Conservation (phyloP, 2,888 invertebrate species). For the Thecocarcelia acutangulata region DNA sequence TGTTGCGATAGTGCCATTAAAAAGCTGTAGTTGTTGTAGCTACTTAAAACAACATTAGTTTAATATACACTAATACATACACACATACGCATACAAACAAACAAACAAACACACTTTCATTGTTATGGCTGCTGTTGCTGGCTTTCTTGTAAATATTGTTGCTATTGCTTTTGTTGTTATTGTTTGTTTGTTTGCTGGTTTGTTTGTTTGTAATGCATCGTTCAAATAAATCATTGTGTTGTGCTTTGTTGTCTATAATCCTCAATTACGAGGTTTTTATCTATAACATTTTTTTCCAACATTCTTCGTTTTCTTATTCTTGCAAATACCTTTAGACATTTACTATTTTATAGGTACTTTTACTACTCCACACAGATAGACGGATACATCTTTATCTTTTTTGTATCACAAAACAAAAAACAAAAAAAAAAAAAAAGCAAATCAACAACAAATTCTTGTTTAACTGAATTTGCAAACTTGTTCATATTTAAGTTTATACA, state of each 20-base stretch:
- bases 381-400: neutral
- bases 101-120: constrained; percentile 11
- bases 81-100: neutral
- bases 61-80: neutral
- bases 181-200: constrained; percentile 30
- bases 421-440: constrained; percentile 12
- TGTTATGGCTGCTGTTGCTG: constrained; percentile 26
- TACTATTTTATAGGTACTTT: constrained; percentile 31
- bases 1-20: constrained; percentile 29
- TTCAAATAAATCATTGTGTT: constrained; percentile 63
- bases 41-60: constrained; percentile 65
- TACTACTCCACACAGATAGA: constrained; percentile 26
- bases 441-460: constrained; percentile 45
- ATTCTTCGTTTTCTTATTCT: constrained; percentile 32
- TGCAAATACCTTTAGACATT: constrained; percentile 42
- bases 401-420: too few species aligned
- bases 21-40: constrained; percentile 53
- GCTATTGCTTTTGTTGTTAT: constrained; percentile 9
- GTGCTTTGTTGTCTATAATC: constrained; percentile 68
- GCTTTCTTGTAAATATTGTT: constrained; percentile 1
- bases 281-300: constrained; percentile 24
- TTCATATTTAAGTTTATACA: constrained; percentile 3
- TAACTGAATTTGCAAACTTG: constrained; percentile 38
- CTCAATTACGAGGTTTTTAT: constrained; percentile 66
- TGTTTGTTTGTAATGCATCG: constrained; percentile 45